phyloP scores from a whole-genome alignment of 1,140 invertebrate species.

The Trichomalopsis sarcophagae region DNA sequence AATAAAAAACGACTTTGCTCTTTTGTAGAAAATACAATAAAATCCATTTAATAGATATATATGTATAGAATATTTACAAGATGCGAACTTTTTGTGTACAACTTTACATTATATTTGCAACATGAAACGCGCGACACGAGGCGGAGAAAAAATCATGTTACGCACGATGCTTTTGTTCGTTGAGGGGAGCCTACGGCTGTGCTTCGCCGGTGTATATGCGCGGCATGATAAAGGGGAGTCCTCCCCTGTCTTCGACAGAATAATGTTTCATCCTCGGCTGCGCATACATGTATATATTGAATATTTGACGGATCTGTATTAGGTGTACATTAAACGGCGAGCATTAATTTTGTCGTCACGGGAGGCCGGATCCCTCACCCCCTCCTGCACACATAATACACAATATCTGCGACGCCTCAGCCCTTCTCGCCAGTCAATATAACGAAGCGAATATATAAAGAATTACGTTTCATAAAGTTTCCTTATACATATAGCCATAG shows the following conservation, averaged over 20 bases:
- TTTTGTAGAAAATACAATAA: conserved; percentile 64
- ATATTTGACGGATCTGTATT: conserved; percentile 29
- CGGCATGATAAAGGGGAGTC: background rate
- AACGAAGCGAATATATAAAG: conserved; percentile 23
- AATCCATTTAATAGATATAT: conserved; percentile 60
- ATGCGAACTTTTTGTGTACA: conserved; percentile 51
- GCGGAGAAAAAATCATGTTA: background rate
- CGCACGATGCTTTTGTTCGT: conserved; percentile 15
- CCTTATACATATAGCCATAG: background rate
- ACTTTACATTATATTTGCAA: background rate
- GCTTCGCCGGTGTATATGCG: background rate
- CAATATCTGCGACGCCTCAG: background rate
- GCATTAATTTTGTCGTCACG: background rate
- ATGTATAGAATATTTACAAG: conserved; percentile 56
- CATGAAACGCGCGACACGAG: background rate
- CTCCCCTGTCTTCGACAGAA: background rate
- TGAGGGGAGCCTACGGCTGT: background rate
- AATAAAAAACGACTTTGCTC: conserved; percentile 14
- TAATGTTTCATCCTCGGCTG: background rate
- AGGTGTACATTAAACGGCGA: background rate
- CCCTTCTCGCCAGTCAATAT: background rate
- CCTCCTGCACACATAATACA: background rate
- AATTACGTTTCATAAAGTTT: conserved; percentile 11
- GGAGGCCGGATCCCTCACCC: background rate
- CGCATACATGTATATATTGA: conserved; percentile 30